Evolutionary conservation across 2,797 vertebrate species (phyloP).

Genomic region (Parambassis ranga): DNA sequence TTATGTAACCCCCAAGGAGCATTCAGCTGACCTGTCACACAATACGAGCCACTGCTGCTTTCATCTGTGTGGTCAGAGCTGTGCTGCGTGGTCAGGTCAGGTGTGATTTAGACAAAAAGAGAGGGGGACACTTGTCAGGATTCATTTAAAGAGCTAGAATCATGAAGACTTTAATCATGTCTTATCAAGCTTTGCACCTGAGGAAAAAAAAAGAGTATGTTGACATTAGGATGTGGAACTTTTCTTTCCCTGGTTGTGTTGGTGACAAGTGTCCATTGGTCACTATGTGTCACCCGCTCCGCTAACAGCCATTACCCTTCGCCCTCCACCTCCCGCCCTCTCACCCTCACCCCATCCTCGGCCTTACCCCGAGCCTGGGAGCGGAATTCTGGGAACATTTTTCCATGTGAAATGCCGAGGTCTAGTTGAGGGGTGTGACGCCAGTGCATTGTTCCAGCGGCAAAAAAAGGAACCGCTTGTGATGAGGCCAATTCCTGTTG

Average conservation of each 20-base stretch:
- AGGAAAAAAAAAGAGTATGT: too few species aligned
- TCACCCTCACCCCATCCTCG: constrained; percentile 75
- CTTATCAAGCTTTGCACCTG: not conserved
- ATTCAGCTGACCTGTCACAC: constrained; percentile 36
- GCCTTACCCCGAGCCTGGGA: constrained; percentile 82
- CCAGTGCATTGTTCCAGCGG: constrained; percentile 84
- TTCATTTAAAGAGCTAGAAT: not conserved
- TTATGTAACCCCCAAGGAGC: constrained; percentile 60
- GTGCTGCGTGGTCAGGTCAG: not conserved
- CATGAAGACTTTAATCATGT: not conserved
- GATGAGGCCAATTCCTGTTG: constrained; percentile 86
- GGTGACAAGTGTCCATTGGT: constrained; percentile 63
- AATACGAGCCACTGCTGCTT: constrained; percentile 14
- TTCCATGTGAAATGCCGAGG: constrained; percentile 85
- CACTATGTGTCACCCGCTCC: constrained; percentile 50
- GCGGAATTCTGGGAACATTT: constrained; percentile 86
- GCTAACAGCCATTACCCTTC: constrained; percentile 51
- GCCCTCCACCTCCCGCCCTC: constrained; percentile 68
- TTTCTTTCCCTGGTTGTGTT: constrained; percentile 14
- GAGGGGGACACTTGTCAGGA: not conserved
- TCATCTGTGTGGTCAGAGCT: constrained; percentile 5
- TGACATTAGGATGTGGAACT: not conserved
- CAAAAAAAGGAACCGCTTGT: constrained; percentile 87
- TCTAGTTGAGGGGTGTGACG: constrained; percentile 85
- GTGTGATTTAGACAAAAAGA: not conserved